Percentiles rank a stretch among this genome's conserved stretches.
Evolutionary conservation across 2,113 vertebrate genomes (phyloP).

Genomic region (Neodon shergylaensis): DNA sequence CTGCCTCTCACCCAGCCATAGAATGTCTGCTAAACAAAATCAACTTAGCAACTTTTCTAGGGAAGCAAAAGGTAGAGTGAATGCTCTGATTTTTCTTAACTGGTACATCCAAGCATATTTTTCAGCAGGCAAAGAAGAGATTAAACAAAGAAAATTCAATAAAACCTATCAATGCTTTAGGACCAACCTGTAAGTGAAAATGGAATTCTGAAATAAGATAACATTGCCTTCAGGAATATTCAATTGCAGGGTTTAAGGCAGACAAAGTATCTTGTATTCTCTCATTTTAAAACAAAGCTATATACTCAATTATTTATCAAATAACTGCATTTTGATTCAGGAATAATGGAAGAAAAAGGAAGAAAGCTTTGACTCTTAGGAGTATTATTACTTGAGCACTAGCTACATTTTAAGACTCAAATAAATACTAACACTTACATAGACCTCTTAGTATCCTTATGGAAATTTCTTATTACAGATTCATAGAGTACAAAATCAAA

Average conservation of each 20-base stretch:
- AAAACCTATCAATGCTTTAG: slow-evolving; percentile 62
- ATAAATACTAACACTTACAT: not conserved
- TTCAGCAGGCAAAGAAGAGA: slow-evolving; percentile 45
- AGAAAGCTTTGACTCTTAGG: not conserved
- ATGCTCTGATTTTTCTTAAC: slow-evolving; percentile 66
- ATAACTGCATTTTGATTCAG: not conserved
- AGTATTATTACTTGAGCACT: slow-evolving; percentile 16
- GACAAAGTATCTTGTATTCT: slow-evolving; percentile 27
- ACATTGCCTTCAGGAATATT: slow-evolving; percentile 49
- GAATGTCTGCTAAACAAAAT: slow-evolving; percentile 71
- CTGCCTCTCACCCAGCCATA: slow-evolving; percentile 54
- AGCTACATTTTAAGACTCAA: not conserved
- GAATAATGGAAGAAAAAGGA: not conserved
- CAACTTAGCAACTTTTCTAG: slow-evolving; percentile 69
- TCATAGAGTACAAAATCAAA: not conserved
- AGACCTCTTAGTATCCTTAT: not conserved
- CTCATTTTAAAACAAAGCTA: slow-evolving; percentile 37
- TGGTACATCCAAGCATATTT: slow-evolving; percentile 70
- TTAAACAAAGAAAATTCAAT: slow-evolving; percentile 76
- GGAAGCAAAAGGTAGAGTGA: slow-evolving; percentile 67
- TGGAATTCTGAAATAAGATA: slow-evolving; percentile 59
- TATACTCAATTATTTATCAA: slow-evolving; percentile 44
- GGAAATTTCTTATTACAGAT: not conserved
- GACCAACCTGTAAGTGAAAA: slow-evolving; percentile 65
- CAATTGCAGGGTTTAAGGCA: slow-evolving; percentile 23